Conservation (phyloP, 2,797 vertebrate species). For the Hylomyscus alleni region DNA sequence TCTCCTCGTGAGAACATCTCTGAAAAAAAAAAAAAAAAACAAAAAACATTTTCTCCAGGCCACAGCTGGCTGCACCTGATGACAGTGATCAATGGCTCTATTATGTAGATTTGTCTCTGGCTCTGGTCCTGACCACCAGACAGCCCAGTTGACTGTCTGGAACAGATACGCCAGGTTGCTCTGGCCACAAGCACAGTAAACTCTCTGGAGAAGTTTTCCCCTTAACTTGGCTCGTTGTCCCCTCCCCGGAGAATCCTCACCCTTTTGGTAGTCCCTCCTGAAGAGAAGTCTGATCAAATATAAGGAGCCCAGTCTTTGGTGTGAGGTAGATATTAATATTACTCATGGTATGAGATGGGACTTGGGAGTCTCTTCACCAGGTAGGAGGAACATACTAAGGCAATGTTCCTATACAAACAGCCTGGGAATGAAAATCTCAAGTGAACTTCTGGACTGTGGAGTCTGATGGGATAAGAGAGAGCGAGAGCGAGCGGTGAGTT, state of each 20-base stretch:
- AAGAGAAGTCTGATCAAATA: background rate
- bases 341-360: background rate
- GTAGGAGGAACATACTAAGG: background rate
- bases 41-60: background rate
- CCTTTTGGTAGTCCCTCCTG: background rate
- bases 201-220: background rate
- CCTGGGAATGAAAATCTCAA: background rate
- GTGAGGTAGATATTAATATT: background rate
- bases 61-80: slow-evolving; percentile 58
- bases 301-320: background rate
- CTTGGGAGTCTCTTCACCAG: background rate
- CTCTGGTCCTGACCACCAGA: slow-evolving; percentile 17
- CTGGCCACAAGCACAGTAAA: background rate
- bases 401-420: background rate
- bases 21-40: slow-evolving; percentile 14
- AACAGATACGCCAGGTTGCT: background rate
- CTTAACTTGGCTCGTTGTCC: background rate
- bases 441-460: background rate
- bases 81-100: slow-evolving; percentile 71
- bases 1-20: slow-evolving; percentile 44
- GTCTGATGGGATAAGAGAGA: background rate
- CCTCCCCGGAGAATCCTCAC: background rate
- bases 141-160: slow-evolving; percentile 6
- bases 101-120: slow-evolving; percentile 18
- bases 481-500: background rate